Base-by-base conservation (phyloP, 2,888 invertebrate species). In the Hermaeophaga mercurialis region DNA sequence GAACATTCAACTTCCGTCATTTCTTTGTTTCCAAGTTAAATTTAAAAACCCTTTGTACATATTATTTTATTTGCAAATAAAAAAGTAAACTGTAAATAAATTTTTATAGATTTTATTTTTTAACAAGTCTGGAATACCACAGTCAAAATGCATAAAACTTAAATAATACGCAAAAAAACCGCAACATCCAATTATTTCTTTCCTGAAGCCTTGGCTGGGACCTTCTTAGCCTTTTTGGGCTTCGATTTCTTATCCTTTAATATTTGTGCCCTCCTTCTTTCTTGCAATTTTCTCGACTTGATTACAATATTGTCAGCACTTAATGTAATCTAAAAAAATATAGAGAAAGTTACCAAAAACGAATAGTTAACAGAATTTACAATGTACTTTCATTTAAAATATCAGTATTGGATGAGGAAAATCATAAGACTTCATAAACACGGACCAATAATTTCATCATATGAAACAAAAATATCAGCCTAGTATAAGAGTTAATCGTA, bases 181-280 rank as follows among this genome's bases (percentile, higher is more conserved):
- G 50, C 59, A 50, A 57, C 47, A 44, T 38, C 31, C 53, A 19
- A 28, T 46, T 58, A 58, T 53, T 59, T 59, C 47, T 53, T 56
- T 28, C 44, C 55, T 17, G 55, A 28, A 41, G 52, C 47, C 22
- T 67, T 66, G 24, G 62, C 61, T 6, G 61, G 54, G 12, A 59
- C 62, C 12, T 63, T 64, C 49, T 68, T 66, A 14, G 38, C 24
- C 59, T 73, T 75, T 74, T 83, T 83, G 14, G 82, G 81, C 59
- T 83, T 83, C 64, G 80, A 80, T 1, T 81, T 76, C 24, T 80
- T 75, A 0, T 80, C 82, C 24, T 82, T 80, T 67, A 82, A 78
- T 61, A 84, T 80, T 1, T 79, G 75, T 55, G 79, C 81, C n/a
- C 78, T 75, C 47, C 85, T 78, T 57, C 74, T 80, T 24, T 80